Evolutionary conservation across 1,140 invertebrate species (phyloP).

Genomic region (Galleria mellonella): DNA sequence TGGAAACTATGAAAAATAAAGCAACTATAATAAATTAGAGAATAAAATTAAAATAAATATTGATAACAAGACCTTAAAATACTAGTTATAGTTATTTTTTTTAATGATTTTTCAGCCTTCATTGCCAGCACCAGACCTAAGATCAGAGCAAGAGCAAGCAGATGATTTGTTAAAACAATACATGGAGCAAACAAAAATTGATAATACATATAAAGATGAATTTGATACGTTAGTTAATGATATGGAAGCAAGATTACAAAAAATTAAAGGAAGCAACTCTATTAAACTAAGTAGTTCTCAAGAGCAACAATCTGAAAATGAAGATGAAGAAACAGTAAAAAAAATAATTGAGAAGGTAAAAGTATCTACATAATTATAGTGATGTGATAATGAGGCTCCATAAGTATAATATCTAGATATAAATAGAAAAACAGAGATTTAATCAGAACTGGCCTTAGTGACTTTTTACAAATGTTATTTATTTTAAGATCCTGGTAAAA

Average conservation of each 20-base stretch:
- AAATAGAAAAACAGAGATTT: no score
- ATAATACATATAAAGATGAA: slow-evolving; percentile 54
- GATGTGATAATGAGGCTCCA: no score
- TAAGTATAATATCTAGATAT: no score
- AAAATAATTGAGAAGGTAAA: slow-evolving; percentile 54
- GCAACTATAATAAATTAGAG: no score
- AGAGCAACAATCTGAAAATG: slow-evolving; percentile 25
- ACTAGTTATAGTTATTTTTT: no score
- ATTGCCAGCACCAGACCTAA: slow-evolving; percentile 51
- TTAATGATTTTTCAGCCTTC: slow-evolving; percentile 31
- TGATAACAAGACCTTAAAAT: no score
- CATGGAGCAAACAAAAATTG: slow-evolving; percentile 74
- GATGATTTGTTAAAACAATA: slow-evolving; percentile 78
- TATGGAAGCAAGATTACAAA: slow-evolving; percentile 69
- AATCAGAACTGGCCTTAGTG: no score
- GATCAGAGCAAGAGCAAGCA: slow-evolving; percentile 77
- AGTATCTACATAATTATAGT: background rate
- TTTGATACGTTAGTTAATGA: slow-evolving; percentile 55
- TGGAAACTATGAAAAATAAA: no score
- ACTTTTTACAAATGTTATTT: no score
- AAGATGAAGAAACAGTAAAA: slow-evolving; percentile 37
- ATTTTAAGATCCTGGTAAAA: no score
- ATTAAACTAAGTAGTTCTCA: background rate
- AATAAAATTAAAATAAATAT: no score
- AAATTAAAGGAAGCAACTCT: slow-evolving; percentile 55